Conservation (phyloP, 2,113 vertebrate species). For the Anguilla rostrata region DNA sequence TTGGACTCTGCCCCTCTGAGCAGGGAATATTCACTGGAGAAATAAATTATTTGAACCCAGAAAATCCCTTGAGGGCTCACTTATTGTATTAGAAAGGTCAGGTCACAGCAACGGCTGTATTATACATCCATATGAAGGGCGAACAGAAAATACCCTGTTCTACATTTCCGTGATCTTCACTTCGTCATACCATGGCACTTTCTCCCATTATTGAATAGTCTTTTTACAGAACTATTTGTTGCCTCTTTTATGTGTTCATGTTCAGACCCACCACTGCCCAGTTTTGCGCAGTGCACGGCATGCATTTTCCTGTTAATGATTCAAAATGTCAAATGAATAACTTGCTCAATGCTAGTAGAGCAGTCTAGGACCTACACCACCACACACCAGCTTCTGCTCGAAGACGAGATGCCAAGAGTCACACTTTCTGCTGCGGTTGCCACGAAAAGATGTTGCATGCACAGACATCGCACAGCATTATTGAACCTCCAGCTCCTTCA, state of each 20-base stretch:
- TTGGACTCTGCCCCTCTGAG: neutral
- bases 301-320: neutral
- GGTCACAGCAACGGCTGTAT: neutral
- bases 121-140: neutral
- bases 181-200: neutral
- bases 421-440: neutral
- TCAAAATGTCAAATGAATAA: too few species aligned
- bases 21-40: conserved; percentile 13
- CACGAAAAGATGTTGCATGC: neutral
- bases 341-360: too few species aligned
- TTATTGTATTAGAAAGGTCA: conserved; percentile 17
- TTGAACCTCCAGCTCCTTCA: neutral
- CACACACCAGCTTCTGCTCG: neutral
- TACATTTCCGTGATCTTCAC: neutral
- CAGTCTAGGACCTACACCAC: neutral
- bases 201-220: neutral
- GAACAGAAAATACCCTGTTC: neutral
- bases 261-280: too few species aligned
- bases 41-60: neutral
- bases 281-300: too few species aligned
- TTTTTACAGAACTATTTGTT: neutral
- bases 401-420: neutral
- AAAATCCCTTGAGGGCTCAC: neutral
- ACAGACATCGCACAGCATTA: neutral
- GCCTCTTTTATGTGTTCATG: too few species aligned